These are phyloP conservation scores for Lasiurus cinereus DNA, from an alignment of 2,113 vertebrate species.

Conservation along the genomic window DNA sequence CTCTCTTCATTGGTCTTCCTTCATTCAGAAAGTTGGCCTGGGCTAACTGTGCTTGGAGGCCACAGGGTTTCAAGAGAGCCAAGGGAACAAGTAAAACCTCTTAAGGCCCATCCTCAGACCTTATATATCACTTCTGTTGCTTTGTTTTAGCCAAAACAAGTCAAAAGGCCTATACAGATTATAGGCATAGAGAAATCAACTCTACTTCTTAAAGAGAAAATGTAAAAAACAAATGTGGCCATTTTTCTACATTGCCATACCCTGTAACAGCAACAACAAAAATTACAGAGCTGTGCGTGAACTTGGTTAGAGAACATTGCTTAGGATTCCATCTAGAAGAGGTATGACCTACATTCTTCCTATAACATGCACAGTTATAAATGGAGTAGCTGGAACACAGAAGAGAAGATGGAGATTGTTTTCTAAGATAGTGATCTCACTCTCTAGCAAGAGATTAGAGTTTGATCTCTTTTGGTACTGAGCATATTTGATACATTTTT, in stretches of 20 bases:
- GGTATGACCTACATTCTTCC: background rate
- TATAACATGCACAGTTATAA: background rate
- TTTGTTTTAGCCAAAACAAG: background rate
- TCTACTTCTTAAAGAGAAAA: background rate
- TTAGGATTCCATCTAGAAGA: background rate
- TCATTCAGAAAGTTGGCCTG: background rate
- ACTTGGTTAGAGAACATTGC: background rate
- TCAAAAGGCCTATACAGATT: background rate
- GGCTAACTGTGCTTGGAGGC: background rate
- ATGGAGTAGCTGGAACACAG: background rate
- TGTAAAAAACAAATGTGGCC: background rate
- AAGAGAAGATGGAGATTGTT: background rate
- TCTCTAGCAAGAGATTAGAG: background rate
- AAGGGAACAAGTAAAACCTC: background rate
- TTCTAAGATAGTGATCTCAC: background rate
- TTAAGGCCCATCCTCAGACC: background rate
- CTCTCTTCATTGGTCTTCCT: background rate
- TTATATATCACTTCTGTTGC: background rate
- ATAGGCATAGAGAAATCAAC: background rate
- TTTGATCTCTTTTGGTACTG: background rate
- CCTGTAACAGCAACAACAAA: background rate
- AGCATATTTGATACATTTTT: background rate
- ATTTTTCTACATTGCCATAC: background rate
- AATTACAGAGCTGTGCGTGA: background rate
- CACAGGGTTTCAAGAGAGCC: background rate